A percentile compares a stretch with the other conserved stretches of the same genome.
Evolutionary conservation across 1,140 invertebrate genomes (phyloP).

Genomic region (Dysdera silvatica): DNA sequence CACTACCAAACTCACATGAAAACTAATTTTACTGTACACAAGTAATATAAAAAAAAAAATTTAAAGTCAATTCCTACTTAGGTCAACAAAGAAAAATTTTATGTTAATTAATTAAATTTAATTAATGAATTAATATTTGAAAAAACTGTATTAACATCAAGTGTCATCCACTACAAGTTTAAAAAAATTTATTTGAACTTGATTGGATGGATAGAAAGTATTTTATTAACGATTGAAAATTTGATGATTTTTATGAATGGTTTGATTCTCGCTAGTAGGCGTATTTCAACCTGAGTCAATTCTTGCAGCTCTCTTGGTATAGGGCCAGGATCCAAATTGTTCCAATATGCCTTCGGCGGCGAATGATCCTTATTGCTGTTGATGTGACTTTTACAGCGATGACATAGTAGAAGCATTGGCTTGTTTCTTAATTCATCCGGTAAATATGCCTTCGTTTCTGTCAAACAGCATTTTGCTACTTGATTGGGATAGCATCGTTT

Average conservation of each 20-base stretch:
- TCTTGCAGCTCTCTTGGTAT: slow-evolving; percentile 1
- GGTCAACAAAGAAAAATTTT: too few relatives aligned
- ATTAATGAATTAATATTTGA: too few relatives aligned
- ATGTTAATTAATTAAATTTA: too few relatives aligned
- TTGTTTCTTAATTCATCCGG: background rate
- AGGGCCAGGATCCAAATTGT: slow-evolving; percentile 13
- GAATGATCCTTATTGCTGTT: background rate
- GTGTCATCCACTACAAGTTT: too few relatives aligned
- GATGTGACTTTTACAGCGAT: background rate
- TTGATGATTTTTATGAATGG: slow-evolving; percentile 23
- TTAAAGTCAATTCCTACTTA: too few relatives aligned
- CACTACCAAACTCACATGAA: too few relatives aligned
- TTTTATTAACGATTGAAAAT: background rate
- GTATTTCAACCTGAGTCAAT: slow-evolving; percentile 7
- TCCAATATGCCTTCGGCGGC: slow-evolving; percentile 11
- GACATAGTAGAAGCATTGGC: background rate
- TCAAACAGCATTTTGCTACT: background rate
- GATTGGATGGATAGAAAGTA: too few relatives aligned
- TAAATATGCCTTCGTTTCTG: background rate
- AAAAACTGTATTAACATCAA: too few relatives aligned
- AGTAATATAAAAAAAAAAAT: too few relatives aligned
- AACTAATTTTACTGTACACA: too few relatives aligned
- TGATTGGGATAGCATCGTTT: slow-evolving; percentile 9
- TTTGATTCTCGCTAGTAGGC: slow-evolving; percentile 14
- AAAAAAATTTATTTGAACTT: slow-evolving; percentile 21